A percentile compares a stretch with the other conserved stretches of the same genome.
These are phyloP conservation scores for Streptopelia turtur DNA, from an alignment of 2,797 vertebrate genomes.

Conservation along the genomic window DNA sequence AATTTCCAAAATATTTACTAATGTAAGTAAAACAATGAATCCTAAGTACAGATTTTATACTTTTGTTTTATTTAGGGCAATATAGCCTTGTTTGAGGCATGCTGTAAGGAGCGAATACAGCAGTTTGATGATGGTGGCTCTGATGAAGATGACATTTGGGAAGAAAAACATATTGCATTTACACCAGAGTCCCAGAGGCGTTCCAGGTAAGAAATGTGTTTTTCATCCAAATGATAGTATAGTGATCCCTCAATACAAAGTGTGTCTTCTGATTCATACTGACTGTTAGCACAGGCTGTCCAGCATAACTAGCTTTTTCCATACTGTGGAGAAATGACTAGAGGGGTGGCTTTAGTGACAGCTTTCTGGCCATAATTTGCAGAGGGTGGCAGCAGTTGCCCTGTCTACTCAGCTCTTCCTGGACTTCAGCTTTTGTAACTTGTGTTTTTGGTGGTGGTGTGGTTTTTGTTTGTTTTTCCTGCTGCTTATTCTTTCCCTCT, in stretches of 20 bases:
- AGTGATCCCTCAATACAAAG: not conserved
- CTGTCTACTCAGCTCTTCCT: not conserved
- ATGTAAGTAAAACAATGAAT: not conserved
- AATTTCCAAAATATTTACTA: not conserved
- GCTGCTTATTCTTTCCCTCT: not conserved
- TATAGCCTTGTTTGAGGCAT: constrained; percentile 96
- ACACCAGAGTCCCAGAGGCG: constrained; percentile 92
- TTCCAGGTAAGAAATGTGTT: constrained; percentile 82
- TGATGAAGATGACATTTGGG: constrained; percentile 98
- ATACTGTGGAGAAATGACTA: not conserved
- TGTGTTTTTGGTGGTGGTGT: not conserved
- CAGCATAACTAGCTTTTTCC: not conserved
- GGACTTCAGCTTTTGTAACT: not conserved
- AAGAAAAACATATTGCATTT: constrained; percentile 95
- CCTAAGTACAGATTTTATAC: not conserved
- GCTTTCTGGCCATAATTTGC: not conserved
- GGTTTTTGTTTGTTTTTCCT: not conserved
- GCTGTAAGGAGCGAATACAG: constrained; percentile 98
- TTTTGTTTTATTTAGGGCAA: constrained; percentile 84
- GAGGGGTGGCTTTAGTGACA: not conserved
- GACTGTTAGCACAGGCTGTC: not conserved
- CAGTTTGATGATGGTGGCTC: constrained; percentile 97
- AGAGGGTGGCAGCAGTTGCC: not conserved
- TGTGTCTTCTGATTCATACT: not conserved
- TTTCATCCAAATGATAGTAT: not conserved